A percentile compares a stretch with the other conserved stretches of the same genome.
Conservation (phyloP, 2,888 invertebrate species). For the Phyllotreta cruciferae region DNA sequence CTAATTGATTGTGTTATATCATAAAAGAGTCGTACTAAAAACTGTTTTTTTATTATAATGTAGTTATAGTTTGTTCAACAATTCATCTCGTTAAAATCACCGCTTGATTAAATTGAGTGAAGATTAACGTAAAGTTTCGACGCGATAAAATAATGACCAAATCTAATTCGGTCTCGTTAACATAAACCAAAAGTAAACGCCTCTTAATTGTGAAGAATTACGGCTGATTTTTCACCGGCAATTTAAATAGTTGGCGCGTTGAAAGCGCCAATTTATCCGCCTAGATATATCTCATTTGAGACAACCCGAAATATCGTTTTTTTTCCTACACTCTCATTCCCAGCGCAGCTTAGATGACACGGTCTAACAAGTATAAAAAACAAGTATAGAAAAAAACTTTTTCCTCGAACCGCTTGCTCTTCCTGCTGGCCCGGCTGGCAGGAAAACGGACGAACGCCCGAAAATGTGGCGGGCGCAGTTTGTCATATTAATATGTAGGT, state of each 20-base stretch:
- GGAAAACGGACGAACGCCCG: constrained; percentile 34
- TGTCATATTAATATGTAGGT: constrained; percentile 33
- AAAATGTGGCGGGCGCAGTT: constrained; percentile 10
- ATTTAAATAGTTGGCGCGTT: constrained; percentile 52
- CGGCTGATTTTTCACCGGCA: constrained; percentile 53
- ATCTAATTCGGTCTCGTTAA: constrained; percentile 50
- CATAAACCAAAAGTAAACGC: constrained; percentile 50
- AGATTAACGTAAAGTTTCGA: too few relatives aligned
- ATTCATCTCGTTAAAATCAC: too few relatives aligned
- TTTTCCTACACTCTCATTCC: constrained; percentile 5
- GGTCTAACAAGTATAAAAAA: constrained; percentile 42
- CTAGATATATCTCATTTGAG: constrained; percentile 33
- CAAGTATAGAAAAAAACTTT: constrained; percentile 20
- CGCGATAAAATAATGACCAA: constrained; percentile 40
- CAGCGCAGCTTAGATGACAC: constrained; percentile 37
- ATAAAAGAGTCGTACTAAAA: too few relatives aligned
- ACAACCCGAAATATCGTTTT: constrained; percentile 31
- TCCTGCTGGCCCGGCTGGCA: constrained; percentile 33
- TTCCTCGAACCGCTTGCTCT: constrained; percentile 40
- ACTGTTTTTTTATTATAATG: constrained; percentile 12
- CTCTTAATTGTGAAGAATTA: constrained; percentile 56
- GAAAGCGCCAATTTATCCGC: constrained; percentile 51
- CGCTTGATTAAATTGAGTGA: too few relatives aligned
- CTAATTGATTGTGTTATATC: too few relatives aligned
- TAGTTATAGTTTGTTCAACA: too few relatives aligned